Base-by-base conservation (phyloP, 2,888 invertebrate genomes). In the Thecophora atra region DNA sequence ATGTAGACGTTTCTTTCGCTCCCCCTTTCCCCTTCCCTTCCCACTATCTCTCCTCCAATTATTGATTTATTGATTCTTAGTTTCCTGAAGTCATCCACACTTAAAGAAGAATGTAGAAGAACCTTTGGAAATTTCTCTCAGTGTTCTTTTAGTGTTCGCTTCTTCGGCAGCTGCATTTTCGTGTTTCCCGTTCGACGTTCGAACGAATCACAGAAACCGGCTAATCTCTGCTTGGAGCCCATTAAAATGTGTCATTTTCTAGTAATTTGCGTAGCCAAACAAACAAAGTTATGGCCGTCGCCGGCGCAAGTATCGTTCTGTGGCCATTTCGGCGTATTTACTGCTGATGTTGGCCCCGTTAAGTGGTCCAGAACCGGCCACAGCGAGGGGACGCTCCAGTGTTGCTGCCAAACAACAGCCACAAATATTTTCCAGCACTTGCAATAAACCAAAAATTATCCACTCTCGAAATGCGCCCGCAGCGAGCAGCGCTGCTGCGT, bases 371-470 rank as follows among this genome's bases (percentile, higher is more conserved):
- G n/a, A 24, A 52, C 21, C 30, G 52, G 30, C 69, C 26, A 21
- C 42, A 56, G n/a, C 51, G 62, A 30, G 19, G 13, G 58, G 28
- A 21, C 19, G n/a, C 6, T 21, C 26, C 30, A 67, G 67, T 54
- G 67, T 42, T 37, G 30, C 13, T n/a, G 13, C 54, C 56, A 56
- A 67, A 56, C 54, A n/a, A n/a, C 21, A 67, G 56, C 56, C 56
- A 56, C 56, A 42, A 56, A 56, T 56, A 15, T 37, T 21, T 15
- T 21, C 21, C 42, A 37, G 19, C 28, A 52, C 42, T 58, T 19
- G 47, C 47, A 51, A 62, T 62, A 70, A 70, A 70, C 51, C 70
- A 70, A 70, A 70, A 70, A 70, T 70, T 70, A 70, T 60, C 70
- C 70, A 70, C 70, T 70, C 62, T 42, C 42, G 52, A 62, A 67